A percentile compares a stretch with the other conserved stretches of the same genome.
Conservation (phyloP, 2,797 vertebrate genomes). For the Thunnus albacares region DNA sequence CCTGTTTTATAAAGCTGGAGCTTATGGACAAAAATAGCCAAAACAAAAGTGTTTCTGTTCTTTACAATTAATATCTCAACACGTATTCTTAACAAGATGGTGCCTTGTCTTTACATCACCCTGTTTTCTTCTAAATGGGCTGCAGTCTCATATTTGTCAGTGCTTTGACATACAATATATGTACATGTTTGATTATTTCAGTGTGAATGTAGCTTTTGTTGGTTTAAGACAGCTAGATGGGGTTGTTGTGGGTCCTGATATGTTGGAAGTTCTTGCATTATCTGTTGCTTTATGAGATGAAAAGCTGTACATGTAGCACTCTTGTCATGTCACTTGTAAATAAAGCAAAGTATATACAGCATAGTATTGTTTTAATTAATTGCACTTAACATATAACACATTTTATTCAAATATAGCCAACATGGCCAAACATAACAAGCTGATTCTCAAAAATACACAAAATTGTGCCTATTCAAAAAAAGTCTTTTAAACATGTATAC, state of each 20-base stretch:
- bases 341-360: slow-evolving; percentile 62
- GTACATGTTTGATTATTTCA: slow-evolving; percentile 36
- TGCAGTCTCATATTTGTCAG: slow-evolving; percentile 44
- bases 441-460: slow-evolving; percentile 21
- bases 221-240: slow-evolving; percentile 41
- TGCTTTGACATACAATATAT: slow-evolving; percentile 34
- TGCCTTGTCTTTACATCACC: slow-evolving; percentile 75
- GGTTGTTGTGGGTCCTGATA: slow-evolving; percentile 24
- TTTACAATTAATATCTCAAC: slow-evolving; percentile 14
- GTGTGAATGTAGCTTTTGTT: slow-evolving; percentile 53
- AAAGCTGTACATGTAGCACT: slow-evolving; percentile 57
- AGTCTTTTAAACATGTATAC: background rate
- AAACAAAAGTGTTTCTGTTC: slow-evolving; percentile 52
- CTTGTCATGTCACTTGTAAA: slow-evolving; percentile 68
- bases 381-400: slow-evolving; percentile 11
- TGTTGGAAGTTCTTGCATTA: slow-evolving; percentile 36
- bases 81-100: slow-evolving; percentile 66
- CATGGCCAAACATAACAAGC: background rate
- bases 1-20: slow-evolving; percentile 43
- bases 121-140: slow-evolving; percentile 36
- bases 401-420: slow-evolving; percentile 28
- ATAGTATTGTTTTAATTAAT: slow-evolving; percentile 24
- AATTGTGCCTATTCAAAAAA: background rate
- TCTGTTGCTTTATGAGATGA: slow-evolving; percentile 53
- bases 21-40: slow-evolving; percentile 50